These are phyloP conservation scores for Stigmatopora nigra DNA, from an alignment of 2,113 vertebrate genomes.

Conservation along the genomic window DNA sequence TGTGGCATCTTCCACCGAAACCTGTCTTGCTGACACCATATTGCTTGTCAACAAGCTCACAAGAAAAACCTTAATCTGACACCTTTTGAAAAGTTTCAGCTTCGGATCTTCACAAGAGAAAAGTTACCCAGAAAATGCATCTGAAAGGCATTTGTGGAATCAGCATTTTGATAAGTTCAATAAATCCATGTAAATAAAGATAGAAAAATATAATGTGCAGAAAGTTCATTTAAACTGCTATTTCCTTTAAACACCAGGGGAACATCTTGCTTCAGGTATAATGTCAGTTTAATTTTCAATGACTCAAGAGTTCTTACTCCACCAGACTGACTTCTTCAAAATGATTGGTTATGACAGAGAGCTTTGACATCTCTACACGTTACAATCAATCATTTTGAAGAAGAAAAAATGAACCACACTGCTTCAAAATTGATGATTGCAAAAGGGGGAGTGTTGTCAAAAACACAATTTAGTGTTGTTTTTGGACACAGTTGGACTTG, in stretches of 20 bases:
- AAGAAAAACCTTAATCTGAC: slow-evolving; percentile 50
- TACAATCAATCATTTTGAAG: background rate
- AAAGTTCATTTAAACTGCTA: background rate
- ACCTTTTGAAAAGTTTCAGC: slow-evolving; percentile 45
- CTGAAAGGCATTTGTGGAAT: background rate
- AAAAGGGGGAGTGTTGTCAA: background rate
- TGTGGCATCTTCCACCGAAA: slow-evolving; percentile 28
- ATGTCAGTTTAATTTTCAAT: background rate
- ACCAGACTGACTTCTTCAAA: background rate
- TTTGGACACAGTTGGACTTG: background rate
- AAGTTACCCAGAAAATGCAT: slow-evolving; percentile 6
- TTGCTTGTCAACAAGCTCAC: slow-evolving; percentile 44
- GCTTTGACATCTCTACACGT: background rate
- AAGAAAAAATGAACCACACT: background rate
- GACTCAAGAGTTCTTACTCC: background rate
- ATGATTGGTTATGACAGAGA: background rate
- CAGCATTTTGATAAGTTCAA: background rate
- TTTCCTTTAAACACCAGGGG: background rate
- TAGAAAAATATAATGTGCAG: background rate
- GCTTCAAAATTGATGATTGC: background rate
- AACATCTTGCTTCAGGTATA: background rate
- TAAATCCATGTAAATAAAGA: background rate
- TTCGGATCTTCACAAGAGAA: slow-evolving; percentile 18
- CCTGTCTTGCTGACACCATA: slow-evolving; percentile 20
- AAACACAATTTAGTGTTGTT: background rate